These are phyloP conservation scores for Eonycteris spelaea DNA, from an alignment of 2,113 vertebrate species.

Conservation along the genomic window DNA sequence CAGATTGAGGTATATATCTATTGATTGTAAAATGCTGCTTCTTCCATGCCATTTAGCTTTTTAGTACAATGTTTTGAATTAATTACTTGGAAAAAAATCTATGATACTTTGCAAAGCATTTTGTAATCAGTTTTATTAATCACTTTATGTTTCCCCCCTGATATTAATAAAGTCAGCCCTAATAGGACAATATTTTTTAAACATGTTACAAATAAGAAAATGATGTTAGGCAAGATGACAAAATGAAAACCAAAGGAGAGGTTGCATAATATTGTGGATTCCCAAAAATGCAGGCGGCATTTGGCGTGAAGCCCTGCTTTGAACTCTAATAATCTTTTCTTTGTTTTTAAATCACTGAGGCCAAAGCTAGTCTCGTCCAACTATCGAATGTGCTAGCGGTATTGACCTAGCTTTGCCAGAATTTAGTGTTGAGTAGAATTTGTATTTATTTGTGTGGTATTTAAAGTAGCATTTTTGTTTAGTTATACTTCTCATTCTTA, in stretches of 20 bases:
- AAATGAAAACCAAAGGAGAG: background rate
- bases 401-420: background rate
- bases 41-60: background rate
- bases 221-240: background rate
- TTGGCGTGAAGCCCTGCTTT: background rate
- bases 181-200: background rate
- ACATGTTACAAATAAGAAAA: background rate
- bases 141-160: background rate
- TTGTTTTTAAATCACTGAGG: background rate
- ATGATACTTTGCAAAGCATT: background rate
- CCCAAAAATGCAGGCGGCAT: background rate
- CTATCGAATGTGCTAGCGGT: background rate
- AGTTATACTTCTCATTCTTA: background rate
- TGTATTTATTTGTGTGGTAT: background rate
- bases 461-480: background rate
- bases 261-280: background rate
- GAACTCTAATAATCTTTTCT: background rate
- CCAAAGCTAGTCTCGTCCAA: background rate
- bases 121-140: constrained; percentile 36
- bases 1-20: background rate
- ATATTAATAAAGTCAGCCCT: background rate
- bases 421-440: background rate
- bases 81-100: constrained; percentile 46
- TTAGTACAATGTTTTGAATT: constrained; percentile 39
- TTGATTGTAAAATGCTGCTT: background rate